These are phyloP conservation scores for Zaprionus obscuricornis DNA, from an alignment of 2,888 invertebrate species.

Conservation along the genomic window DNA sequence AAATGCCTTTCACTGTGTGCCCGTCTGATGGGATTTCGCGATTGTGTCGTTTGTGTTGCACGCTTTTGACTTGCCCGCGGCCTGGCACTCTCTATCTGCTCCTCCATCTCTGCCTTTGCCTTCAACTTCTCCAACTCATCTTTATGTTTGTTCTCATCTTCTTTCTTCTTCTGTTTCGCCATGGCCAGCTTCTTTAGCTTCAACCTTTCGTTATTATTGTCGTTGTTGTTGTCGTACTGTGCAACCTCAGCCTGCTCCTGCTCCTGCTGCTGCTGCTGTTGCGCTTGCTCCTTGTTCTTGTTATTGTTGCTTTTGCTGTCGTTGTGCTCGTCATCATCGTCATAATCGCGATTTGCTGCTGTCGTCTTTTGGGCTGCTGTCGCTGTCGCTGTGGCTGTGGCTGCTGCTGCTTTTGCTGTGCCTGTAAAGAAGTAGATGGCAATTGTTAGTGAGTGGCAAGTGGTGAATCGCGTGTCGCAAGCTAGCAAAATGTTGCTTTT, in stretches of 20 bases:
- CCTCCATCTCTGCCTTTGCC: constrained; percentile 3
- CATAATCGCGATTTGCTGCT: constrained; percentile 75
- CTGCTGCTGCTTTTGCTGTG: constrained; percentile 39
- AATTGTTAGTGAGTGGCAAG: constrained; percentile 46
- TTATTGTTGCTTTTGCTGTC: constrained; percentile 50
- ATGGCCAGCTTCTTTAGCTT: no score
- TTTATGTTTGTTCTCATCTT: constrained; percentile 1
- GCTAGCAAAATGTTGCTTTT: constrained; percentile 71
- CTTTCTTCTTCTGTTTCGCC: constrained; percentile 11
- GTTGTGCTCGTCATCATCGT: constrained; percentile 75
- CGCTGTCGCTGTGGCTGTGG: constrained; percentile 33
- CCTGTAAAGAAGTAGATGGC: constrained; percentile 59
- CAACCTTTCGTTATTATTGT: constrained; percentile 1
- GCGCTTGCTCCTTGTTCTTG: constrained; percentile 30
- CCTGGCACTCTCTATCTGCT: constrained; percentile 30
- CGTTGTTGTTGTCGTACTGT: constrained; percentile 10
- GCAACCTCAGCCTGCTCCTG: constrained; percentile 4
- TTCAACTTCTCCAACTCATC: constrained; percentile 9
- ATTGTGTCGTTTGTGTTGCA: constrained; percentile 78
- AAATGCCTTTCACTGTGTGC: constrained; percentile 82
- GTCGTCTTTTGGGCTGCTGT: constrained; percentile 61
- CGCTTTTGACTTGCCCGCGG: constrained; percentile 75
- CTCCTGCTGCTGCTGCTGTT: constrained; percentile 44
- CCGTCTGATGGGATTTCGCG: constrained; percentile 83
- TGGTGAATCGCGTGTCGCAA: constrained; percentile 67